These are phyloP conservation scores for Saccostrea echinata DNA, from an alignment of 1,140 invertebrate species.

Conservation along the genomic window DNA sequence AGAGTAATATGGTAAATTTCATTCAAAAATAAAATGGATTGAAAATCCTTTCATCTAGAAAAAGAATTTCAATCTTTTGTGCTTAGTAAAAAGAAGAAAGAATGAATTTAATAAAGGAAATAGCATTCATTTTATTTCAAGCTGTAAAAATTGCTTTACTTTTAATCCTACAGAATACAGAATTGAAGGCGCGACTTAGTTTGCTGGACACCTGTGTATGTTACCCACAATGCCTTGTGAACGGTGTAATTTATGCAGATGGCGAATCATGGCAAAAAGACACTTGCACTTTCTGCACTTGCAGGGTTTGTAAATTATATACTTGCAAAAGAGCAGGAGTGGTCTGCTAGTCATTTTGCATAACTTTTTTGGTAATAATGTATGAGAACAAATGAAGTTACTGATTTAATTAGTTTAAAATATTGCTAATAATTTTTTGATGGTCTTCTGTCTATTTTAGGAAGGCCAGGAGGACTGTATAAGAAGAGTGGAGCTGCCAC, in stretches of 20 bases:
- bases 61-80: background rate
- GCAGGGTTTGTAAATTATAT: constrained; percentile 64
- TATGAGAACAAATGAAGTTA: background rate
- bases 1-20: background rate
- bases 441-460: constrained; percentile 38
- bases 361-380: background rate
- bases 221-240: constrained; percentile 66
- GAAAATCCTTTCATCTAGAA: background rate
- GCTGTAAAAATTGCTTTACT: background rate
- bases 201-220: constrained; percentile 72
- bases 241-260: constrained; percentile 68
- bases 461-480: constrained; percentile 54
- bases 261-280: constrained; percentile 73
- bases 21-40: background rate
- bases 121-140: background rate
- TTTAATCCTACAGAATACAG: constrained; percentile 66
- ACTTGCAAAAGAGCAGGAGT: too few relatives aligned
- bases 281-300: constrained; percentile 72
- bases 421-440: too few relatives aligned
- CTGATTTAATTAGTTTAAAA: too few relatives aligned
- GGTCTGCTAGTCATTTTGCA: too few relatives aligned
- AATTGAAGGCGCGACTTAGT: constrained; percentile 64
- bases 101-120: background rate
- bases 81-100: background rate
- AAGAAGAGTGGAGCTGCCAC: constrained; percentile 52